Evolutionary conservation across 2,888 invertebrate genomes (phyloP).

Genomic region (Beris chalybata): DNA sequence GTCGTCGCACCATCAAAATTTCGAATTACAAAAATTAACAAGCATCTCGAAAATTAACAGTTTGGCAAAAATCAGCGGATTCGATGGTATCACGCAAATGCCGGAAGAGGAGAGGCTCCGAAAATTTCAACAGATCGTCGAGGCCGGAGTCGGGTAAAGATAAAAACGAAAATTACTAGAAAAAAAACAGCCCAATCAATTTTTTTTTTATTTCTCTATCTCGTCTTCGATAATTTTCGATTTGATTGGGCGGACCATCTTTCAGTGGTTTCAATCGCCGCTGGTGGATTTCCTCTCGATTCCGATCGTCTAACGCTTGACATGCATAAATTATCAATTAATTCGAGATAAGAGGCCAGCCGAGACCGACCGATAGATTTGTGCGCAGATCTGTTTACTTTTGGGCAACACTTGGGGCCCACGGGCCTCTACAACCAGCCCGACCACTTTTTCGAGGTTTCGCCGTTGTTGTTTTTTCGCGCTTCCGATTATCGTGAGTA

Average conservation of each 20-base stretch:
- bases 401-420: conserved; percentile 8
- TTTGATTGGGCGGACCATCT: too few species aligned
- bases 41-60: conserved; percentile 32
- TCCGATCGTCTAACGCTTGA: too few species aligned
- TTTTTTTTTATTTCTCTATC: conserved; percentile 1
- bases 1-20: conserved; percentile 4
- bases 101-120: conserved; percentile 51
- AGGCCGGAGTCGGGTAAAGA: conserved; percentile 50
- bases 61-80: conserved; percentile 28
- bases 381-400: conserved; percentile 38
- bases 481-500: not conserved
- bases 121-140: conserved; percentile 53
- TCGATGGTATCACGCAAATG: conserved; percentile 35
- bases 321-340: conserved; percentile 16
- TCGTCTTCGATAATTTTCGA: conserved; percentile 1
- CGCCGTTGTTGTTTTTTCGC: not conserved
- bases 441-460: conserved; percentile 20
- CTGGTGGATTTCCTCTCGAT: not conserved
- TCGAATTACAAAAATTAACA: conserved; percentile 27
- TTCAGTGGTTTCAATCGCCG: not conserved
- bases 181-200: not conserved
- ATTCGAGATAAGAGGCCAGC: conserved; percentile 8
- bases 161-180: too few species aligned
- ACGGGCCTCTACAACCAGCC: conserved; percentile 14
- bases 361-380: conserved; percentile 20